Conservation (phyloP, 1,140 invertebrate genomes). For the Telenomus remus region DNA sequence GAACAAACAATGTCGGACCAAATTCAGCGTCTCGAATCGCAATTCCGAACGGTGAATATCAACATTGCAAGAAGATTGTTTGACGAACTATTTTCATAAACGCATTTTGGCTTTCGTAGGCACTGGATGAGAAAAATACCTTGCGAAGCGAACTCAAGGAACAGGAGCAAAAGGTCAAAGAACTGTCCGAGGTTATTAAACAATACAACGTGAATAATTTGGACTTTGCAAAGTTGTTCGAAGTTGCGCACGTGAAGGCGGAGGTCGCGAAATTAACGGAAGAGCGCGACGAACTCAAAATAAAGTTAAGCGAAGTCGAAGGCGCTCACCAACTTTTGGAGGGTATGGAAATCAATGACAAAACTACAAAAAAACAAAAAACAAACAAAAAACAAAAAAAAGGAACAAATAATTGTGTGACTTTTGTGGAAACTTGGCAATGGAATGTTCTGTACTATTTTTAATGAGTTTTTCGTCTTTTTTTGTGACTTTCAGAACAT, state of each 20-base stretch:
- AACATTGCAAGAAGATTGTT: constrained; percentile 12
- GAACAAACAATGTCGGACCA: constrained; percentile 66
- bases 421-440: constrained; percentile 3
- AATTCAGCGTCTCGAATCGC: constrained; percentile 66
- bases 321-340: constrained; percentile 71
- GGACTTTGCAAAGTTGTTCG: constrained; percentile 70
- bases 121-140: constrained; percentile 62
- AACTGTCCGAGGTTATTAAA: constrained; percentile 65
- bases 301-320: constrained; percentile 70
- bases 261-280: constrained; percentile 65
- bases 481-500: constrained; percentile 69
- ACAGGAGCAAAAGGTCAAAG: constrained; percentile 68
- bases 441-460: constrained; percentile 10
- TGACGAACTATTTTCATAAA: constrained; percentile 1
- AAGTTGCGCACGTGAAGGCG: constrained; percentile 68
- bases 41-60: constrained; percentile 66
- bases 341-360: constrained; percentile 55
- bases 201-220: constrained; percentile 67
- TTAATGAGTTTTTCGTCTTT: constrained; percentile 22
- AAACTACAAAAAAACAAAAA: too few species aligned
- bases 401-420: constrained; percentile 8
- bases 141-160: constrained; percentile 64
- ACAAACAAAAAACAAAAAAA: too few species aligned
- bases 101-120: constrained; percentile 32
- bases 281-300: constrained; percentile 70